Evolutionary conservation across 2,888 invertebrate species (phyloP).

Genomic region (Drosophila algonquin): DNA sequence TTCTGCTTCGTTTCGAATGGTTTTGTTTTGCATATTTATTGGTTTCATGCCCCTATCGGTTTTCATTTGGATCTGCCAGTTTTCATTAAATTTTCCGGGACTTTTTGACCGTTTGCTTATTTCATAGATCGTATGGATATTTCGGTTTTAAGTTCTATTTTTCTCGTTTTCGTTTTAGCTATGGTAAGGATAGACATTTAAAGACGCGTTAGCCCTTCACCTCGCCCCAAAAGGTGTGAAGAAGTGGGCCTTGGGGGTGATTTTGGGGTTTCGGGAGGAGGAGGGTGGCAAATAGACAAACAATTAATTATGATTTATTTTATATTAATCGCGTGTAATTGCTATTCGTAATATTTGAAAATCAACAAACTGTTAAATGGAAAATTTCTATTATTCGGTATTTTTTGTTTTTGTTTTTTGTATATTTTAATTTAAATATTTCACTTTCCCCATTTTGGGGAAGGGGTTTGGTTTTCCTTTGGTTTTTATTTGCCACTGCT

Average conservation of each 20-base stretch:
- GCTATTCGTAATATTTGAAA: slow-evolving; percentile 51
- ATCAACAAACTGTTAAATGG: slow-evolving; percentile 42
- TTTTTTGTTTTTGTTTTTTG: slow-evolving; percentile 18
- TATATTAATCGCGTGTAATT: slow-evolving; percentile 53
- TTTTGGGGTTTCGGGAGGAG: slow-evolving; percentile 7
- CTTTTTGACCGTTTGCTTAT: slow-evolving; percentile 26
- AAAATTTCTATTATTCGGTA: slow-evolving; percentile 14
- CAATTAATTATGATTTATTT: slow-evolving; percentile 66
- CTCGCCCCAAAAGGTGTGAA: slow-evolving; percentile 8
- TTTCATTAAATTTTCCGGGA: not conserved
- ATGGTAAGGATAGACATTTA: slow-evolving; percentile 71
- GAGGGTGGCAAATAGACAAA: slow-evolving; percentile 66
- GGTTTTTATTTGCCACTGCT: not conserved
- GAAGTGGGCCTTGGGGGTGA: slow-evolving; percentile 2
- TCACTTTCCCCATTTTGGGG: slow-evolving; percentile 32
- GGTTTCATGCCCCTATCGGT: not conserved
- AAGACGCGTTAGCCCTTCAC: slow-evolving; percentile 55
- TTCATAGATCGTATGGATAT: slow-evolving; percentile 30
- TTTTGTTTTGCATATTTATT: slow-evolving; percentile 4
- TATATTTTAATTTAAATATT: slow-evolving; percentile 62
- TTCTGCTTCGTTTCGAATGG: not conserved
- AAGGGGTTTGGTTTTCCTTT: slow-evolving; percentile 6
- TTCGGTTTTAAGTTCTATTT: not conserved
- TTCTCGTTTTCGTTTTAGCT: slow-evolving; percentile 9
- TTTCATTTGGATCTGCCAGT: not conserved